Percentiles rank a stretch among this genome's conserved stretches.
Evolutionary conservation across 2,888 invertebrate genomes (phyloP).

Genomic region (Mycalesis mineus): DNA sequence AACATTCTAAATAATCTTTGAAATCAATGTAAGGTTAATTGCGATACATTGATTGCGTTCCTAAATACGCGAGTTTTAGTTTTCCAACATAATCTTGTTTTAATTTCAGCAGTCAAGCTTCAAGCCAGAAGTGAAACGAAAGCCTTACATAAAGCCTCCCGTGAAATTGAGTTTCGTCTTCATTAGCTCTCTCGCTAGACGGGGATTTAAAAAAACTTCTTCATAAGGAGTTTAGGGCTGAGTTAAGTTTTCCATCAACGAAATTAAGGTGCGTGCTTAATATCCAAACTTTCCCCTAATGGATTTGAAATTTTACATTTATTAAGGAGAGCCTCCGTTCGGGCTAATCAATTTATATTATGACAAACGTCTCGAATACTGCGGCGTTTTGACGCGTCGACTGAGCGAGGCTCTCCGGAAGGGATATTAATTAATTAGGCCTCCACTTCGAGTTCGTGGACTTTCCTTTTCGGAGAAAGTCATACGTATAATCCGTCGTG

Average conservation of each 20-base stretch:
- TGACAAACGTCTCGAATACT: conserved; percentile 33
- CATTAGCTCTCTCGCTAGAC: conserved; percentile 59
- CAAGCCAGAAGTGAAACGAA: conserved; percentile 5
- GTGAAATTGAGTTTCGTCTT: conserved; percentile 65
- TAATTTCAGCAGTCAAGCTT: not conserved
- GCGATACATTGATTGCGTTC: too few relatives aligned
- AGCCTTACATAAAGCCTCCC: conserved; percentile 16
- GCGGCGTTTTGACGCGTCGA: conserved; percentile 24
- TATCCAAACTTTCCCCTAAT: conserved; percentile 69
- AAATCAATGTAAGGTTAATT: too few relatives aligned
- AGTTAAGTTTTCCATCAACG: conserved; percentile 73
- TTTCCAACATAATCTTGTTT: not conserved
- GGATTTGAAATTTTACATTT: conserved; percentile 73
- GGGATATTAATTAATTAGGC: conserved; percentile 31
- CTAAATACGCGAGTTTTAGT: too few relatives aligned
- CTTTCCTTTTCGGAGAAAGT: not conserved
- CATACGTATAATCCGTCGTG: too few relatives aligned
- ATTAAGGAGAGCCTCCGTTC: conserved; percentile 41
- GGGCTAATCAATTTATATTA: conserved; percentile 55
- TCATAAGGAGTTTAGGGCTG: conserved; percentile 59
- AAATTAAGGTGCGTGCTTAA: conserved; percentile 71
- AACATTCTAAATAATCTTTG: too few relatives aligned
- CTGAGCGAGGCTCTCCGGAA: conserved; percentile 23
- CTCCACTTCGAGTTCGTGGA: not conserved
- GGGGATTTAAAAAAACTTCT: conserved; percentile 45